phyloP scores from a whole-genome alignment of 2,113 vertebrate genomes.

The Mormyrus lacerda region DNA sequence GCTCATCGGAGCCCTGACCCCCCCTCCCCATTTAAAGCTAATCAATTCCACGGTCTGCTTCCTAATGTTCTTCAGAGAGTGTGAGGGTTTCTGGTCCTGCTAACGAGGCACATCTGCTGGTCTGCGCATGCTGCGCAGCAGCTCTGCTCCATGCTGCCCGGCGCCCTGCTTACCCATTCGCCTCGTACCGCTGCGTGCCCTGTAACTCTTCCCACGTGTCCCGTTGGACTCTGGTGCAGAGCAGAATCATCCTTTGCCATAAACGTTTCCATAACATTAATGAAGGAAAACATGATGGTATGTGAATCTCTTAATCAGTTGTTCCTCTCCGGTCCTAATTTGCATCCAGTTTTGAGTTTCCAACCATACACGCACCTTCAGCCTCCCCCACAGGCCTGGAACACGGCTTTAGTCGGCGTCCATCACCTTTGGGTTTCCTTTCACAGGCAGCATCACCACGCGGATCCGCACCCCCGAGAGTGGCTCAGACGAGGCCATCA shows the following conservation, averaged over 20 bases:
- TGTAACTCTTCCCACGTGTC: not conserved
- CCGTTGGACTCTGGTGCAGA: not conserved
- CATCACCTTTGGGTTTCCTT: conserved; percentile 16
- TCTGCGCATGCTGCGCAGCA: not conserved
- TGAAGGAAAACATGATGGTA: not conserved
- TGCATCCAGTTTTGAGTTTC: not conserved
- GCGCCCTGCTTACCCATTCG: not conserved
- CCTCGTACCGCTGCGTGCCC: not conserved
- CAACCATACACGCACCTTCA: not conserved
- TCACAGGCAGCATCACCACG: conserved; percentile 81
- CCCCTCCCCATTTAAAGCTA: not conserved
- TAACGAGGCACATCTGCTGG: not conserved
- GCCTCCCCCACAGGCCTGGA: not conserved
- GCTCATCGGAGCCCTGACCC: not conserved
- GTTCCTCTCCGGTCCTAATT: not conserved
- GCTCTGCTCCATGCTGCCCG: not conserved
- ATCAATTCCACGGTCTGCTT: not conserved
- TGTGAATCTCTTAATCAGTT: not conserved
- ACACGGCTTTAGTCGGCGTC: not conserved
- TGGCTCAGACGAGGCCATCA: conserved; percentile 80
- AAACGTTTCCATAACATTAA: not conserved
- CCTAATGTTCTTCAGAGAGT: not conserved
- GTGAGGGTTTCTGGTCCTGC: not conserved
- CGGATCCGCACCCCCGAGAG: conserved; percentile 76
- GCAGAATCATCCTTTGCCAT: not conserved